Base-by-base conservation (phyloP, 1,140 invertebrate species). In the Wiebesia pumilae region DNA sequence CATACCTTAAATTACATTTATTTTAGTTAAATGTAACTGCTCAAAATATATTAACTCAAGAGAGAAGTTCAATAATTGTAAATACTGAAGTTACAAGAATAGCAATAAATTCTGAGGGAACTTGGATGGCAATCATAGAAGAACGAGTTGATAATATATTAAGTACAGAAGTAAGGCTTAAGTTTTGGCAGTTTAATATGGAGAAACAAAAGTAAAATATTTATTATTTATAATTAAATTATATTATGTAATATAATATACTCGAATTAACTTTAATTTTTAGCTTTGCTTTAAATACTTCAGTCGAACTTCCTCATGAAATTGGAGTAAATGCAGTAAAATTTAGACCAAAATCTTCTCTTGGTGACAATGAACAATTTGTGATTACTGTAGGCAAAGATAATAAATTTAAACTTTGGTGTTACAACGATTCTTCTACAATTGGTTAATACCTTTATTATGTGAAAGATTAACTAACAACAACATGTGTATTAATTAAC, bases 61-160 rank as follows among this genome's bases (percentile, higher is more conserved):
- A 97, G 90, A 90, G 95, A 87, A 91, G 94, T 81, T 90, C 92
- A 73, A 90, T 93, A 43, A 94, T 97, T 88, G 94, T 95, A 85
- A 97, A 97, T 90, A 96, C 96, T 4, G 95, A 97, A 90, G 95
- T 98, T 0, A 95, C 94, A 0, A 94, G 95, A 88, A 94, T 96
- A 58, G 95, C 96, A 0, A 94, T 98, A 79, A 96, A 95, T 91
- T 93, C 94, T 69, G 92, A 95, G 91, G 96, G 96, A 0, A 89
- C 93, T n/a, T 98, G 97, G 97, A 93, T 98, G 93, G 96, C 95
- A 33, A 97, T 97, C 1, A 94, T 96, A 12, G 97, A 98, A 92
- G 94, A 95, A 75, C 95, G 96, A 88, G 92, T 95, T 87, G 94
- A 95, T 87, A 92, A 93, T 71, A 92, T 95, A 85, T 94, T 95